Percentiles rank a stretch among this genome's conserved stretches.
Conservation (phyloP, 2,113 vertebrate genomes). For the Tympanuchus pallidicinctus region DNA sequence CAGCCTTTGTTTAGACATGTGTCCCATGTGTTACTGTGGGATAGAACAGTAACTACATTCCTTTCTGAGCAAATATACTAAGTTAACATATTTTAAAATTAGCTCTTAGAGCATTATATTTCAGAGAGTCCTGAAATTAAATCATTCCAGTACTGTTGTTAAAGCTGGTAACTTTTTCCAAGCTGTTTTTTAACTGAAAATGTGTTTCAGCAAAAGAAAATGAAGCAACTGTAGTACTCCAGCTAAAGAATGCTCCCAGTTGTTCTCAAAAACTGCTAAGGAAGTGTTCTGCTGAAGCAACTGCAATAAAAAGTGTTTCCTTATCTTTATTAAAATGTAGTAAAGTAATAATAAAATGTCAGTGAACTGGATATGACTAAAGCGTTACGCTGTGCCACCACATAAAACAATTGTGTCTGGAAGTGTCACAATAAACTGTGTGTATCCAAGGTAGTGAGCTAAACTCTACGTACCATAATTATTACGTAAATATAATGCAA, state of each 20-base stretch:
- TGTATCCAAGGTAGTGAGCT: not conserved
- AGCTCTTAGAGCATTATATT: not conserved
- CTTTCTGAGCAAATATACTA: not conserved
- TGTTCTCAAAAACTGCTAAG: not conserved
- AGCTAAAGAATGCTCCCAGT: not conserved
- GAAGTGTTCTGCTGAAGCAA: not conserved
- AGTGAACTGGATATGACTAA: not conserved
- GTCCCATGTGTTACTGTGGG: not conserved
- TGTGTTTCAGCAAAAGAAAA: not conserved
- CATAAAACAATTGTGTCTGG: not conserved
- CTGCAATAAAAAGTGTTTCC: not conserved
- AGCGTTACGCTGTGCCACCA: not conserved
- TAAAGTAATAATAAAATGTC: not conserved
- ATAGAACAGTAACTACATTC: not conserved
- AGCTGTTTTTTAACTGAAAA: not conserved
- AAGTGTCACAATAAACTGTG: not conserved
- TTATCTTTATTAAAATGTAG: not conserved
- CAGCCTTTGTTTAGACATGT: not conserved
- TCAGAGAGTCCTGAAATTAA: not conserved
- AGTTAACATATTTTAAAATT: not conserved
- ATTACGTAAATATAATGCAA: not conserved
- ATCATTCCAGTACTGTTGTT: not conserved
- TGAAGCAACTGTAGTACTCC: not conserved
- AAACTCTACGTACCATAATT: not conserved
- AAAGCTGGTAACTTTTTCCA: not conserved